These are phyloP conservation scores for Hypena proboscidalis DNA, from an alignment of 2,888 invertebrate species.

Conservation along the genomic window DNA sequence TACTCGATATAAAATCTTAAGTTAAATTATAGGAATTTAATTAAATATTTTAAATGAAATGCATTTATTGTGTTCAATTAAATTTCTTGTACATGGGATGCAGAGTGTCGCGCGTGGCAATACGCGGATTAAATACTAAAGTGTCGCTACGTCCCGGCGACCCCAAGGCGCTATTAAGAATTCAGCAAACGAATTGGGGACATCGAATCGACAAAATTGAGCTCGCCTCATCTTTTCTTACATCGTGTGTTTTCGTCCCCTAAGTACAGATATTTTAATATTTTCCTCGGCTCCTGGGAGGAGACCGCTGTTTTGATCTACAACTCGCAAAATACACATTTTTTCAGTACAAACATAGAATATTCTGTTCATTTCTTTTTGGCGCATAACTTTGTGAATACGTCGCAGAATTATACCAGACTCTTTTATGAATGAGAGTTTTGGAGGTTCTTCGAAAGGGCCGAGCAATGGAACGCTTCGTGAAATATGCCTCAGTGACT, in stretches of 20 bases:
- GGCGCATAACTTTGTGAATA: conserved; percentile 67
- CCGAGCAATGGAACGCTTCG: conserved; percentile 39
- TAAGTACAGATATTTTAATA: conserved; percentile 76
- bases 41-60: conserved; percentile 20
- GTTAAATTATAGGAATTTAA: conserved; percentile 4
- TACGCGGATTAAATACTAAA: conserved; percentile 78
- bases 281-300: conserved; percentile 62
- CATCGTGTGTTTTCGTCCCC: conserved; percentile 69
- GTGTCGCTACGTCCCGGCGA: conserved; percentile 66
- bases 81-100: conserved; percentile 59
- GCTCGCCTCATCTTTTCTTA: conserved; percentile 78
- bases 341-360: conserved; percentile 62
- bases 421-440: conserved; percentile 68
- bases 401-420: conserved; percentile 62
- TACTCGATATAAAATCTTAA: too few species aligned
- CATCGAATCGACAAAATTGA: conserved; percentile 82
- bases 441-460: conserved; percentile 43
- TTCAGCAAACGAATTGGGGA: conserved; percentile 81
- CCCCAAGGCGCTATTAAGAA: conserved; percentile 75
- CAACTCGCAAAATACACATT: conserved; percentile 66
- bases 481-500: conserved; percentile 53
- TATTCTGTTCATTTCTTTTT: conserved; percentile 61
- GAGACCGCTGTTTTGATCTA: conserved; percentile 76
- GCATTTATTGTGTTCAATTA: conserved; percentile 54
- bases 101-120: conserved; percentile 52